phyloP scores from a whole-genome alignment of 2,113 vertebrate species.

The Nycticorax nycticorax region DNA sequence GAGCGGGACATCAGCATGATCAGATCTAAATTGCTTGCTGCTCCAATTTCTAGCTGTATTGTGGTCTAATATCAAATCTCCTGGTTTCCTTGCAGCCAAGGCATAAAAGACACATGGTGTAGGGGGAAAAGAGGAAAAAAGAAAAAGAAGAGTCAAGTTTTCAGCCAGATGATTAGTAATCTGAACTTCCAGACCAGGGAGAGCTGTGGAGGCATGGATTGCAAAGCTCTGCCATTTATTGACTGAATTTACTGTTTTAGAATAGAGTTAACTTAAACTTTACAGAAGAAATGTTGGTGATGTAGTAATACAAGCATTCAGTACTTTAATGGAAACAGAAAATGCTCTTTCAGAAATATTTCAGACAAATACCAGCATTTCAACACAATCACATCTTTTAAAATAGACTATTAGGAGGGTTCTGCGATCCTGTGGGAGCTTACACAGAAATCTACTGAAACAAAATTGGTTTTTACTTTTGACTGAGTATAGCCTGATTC shows the following conservation, averaged over 20 bases:
- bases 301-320: not conserved
- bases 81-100: not conserved
- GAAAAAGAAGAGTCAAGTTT: not conserved
- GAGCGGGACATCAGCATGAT: not conserved
- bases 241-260: not conserved
- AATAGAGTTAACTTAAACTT: not conserved
- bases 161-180: not conserved
- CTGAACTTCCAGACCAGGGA: not conserved
- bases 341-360: not conserved
- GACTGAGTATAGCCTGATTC: not conserved
- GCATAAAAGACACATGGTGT: not conserved
- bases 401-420: not conserved
- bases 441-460: not conserved
- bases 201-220: not conserved
- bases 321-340: not conserved
- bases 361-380: not conserved
- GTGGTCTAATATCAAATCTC: not conserved
- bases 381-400: not conserved
- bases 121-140: not conserved
- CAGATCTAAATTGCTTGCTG: not conserved
- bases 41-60: not conserved
- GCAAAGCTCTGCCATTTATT: not conserved
- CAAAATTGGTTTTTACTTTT: not conserved
- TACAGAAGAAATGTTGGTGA: not conserved
- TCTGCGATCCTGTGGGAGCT: not conserved